phyloP scores from a whole-genome alignment of 1,140 invertebrate species.

The Leguminivora glycinivorella region DNA sequence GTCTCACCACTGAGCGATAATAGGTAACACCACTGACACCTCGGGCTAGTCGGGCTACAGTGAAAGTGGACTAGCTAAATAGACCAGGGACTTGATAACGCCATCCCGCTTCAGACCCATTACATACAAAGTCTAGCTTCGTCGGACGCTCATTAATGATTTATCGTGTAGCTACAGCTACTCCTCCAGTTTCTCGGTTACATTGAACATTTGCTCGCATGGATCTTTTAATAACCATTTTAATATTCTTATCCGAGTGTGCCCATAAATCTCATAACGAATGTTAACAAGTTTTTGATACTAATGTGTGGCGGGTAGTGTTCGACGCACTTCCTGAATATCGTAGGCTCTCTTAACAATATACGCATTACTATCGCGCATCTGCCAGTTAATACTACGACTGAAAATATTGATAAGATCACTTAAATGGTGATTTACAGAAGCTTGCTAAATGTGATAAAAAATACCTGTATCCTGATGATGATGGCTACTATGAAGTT shows the following conservation, averaged over 20 bases:
- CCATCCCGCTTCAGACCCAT: background rate
- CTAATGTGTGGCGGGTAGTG: slow-evolving; percentile 36
- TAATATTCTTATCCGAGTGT: slow-evolving; percentile 35
- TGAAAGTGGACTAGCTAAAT: slow-evolving; percentile 47
- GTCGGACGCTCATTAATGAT: slow-evolving; percentile 6
- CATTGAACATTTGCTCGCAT: slow-evolving; percentile 13
- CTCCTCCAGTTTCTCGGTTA: background rate
- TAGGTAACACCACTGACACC: slow-evolving; percentile 44
- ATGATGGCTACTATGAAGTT: slow-evolving; percentile 46
- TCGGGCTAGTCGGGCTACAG: slow-evolving; percentile 40
- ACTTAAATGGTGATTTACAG: slow-evolving; percentile 29
- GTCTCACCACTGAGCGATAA: slow-evolving; percentile 48
- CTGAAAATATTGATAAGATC: slow-evolving; percentile 29
- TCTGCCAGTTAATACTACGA: slow-evolving; percentile 39
- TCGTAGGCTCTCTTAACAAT: slow-evolving; percentile 8
- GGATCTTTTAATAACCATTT: slow-evolving; percentile 33
- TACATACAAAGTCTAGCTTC: background rate
- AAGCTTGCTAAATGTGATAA: background rate
- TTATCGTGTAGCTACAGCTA: background rate
- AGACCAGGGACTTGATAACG: slow-evolving; percentile 10
- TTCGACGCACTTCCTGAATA: slow-evolving; percentile 32
- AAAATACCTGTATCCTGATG: background rate
- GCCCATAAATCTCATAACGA: slow-evolving; percentile 36
- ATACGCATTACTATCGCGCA: slow-evolving; percentile 40
- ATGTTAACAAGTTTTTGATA: slow-evolving; percentile 38